Percentiles rank a stretch among this genome's conserved stretches.
These are phyloP conservation scores for Anhinga rufa DNA, from an alignment of 2,113 vertebrate species.

Conservation along the genomic window DNA sequence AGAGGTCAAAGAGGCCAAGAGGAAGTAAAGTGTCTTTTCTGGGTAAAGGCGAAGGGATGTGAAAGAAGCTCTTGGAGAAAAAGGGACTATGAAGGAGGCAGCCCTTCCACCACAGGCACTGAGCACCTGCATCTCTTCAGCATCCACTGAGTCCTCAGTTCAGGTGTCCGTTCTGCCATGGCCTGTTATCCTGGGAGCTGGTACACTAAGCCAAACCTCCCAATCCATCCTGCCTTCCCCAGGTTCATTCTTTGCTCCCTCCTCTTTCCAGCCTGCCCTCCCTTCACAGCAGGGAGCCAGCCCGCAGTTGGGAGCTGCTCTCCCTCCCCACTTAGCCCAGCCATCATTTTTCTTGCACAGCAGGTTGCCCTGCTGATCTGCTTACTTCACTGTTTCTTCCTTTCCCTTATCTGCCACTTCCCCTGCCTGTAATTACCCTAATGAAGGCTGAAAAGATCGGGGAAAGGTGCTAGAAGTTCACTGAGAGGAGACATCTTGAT, in stretches of 20 bases:
- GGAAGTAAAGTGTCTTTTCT: slow-evolving; percentile 4
- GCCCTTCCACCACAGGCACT: not conserved
- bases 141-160: not conserved
- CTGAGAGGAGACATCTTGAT: not conserved
- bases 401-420: not conserved
- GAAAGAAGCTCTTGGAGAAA: not conserved
- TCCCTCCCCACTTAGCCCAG: not conserved
- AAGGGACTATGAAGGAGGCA: not conserved
- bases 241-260: not conserved
- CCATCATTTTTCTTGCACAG: not conserved
- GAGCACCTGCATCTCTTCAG: not conserved
- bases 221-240: not conserved
- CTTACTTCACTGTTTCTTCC: not conserved
- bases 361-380: not conserved
- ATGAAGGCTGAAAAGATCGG: not conserved
- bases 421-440: not conserved
- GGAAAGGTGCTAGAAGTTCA: not conserved
- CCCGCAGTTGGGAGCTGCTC: not conserved
- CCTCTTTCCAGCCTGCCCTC: not conserved
- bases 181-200: not conserved
- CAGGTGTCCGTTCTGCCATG: not conserved
- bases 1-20: slow-evolving; percentile 1
- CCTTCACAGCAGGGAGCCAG: not conserved
- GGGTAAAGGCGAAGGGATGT: not conserved
- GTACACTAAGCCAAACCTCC: not conserved